Evolutionary conservation across 2,888 invertebrate genomes (phyloP).

Genomic region (Zaprionus obscuricornis): DNA sequence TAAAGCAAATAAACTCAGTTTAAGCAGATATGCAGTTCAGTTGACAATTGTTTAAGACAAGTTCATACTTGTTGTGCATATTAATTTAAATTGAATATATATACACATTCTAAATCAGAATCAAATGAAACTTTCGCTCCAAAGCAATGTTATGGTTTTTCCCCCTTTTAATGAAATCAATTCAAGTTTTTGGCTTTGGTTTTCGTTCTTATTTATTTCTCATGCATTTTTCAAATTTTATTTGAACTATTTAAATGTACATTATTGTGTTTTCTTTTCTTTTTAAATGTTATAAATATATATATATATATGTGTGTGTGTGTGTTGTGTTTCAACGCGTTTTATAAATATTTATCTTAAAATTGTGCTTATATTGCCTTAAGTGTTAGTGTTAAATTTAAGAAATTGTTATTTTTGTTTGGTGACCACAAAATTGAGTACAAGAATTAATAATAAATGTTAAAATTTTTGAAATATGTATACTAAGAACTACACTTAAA

Average conservation of each 20-base stretch:
- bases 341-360: conserved; percentile 55
- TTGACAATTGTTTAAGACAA: no score
- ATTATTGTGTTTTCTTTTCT: conserved; percentile 71
- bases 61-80: no score
- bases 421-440: conserved; percentile 58
- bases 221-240: conserved; percentile 78
- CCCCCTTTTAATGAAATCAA: neutral
- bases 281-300: conserved; percentile 63
- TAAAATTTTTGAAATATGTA: conserved; percentile 58
- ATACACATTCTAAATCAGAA: no score
- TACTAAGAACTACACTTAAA: conserved; percentile 49
- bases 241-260: conserved; percentile 77
- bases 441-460: conserved; percentile 45
- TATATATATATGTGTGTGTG: conserved; percentile 22
- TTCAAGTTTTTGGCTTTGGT: neutral
- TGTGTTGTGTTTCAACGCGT: conserved; percentile 65
- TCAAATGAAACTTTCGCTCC: neutral
- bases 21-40: no score
- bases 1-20: no score
- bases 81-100: no score
- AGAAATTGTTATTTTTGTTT: conserved; percentile 38
- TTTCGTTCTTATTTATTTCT: conserved; percentile 60
- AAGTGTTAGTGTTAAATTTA: conserved; percentile 34
- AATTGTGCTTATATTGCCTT: conserved; percentile 60
- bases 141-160: conserved; percentile 12